A percentile compares a stretch with the other conserved stretches of the same genome.
These are phyloP conservation scores for Semibalanus balanoides DNA, from an alignment of 1,140 invertebrate genomes.

Conservation along the genomic window DNA sequence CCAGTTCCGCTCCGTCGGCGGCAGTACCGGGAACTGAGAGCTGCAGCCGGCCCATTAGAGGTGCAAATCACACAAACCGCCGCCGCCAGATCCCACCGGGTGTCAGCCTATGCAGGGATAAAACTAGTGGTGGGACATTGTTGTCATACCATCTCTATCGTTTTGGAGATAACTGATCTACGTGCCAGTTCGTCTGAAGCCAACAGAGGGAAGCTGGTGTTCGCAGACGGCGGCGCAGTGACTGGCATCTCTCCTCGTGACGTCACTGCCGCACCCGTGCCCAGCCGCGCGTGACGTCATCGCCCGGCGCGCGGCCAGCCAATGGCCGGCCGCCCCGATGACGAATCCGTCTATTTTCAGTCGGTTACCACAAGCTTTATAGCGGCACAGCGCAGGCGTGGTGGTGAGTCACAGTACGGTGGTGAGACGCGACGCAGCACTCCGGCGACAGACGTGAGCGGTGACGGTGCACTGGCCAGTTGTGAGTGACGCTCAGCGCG, in stretches of 20 bases:
- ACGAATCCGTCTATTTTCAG: slow-evolving; percentile 35
- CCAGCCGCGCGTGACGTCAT: neutral
- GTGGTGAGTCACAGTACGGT: slow-evolving; percentile 19
- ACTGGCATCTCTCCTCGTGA: neutral
- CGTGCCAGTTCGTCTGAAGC: no score
- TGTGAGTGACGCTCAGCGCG: neutral
- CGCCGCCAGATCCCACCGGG: no score
- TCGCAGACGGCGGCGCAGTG: neutral
- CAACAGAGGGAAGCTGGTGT: no score
- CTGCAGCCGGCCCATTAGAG: no score
- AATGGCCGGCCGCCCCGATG: slow-evolving; percentile 29
- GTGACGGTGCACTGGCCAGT: slow-evolving; percentile 12
- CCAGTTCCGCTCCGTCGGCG: no score
- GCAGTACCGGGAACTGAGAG: no score
- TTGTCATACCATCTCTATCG: no score
- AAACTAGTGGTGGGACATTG: no score
- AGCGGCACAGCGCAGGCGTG: slow-evolving; percentile 16
- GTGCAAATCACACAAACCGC: no score
- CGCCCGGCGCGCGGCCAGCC: slow-evolving; percentile 25
- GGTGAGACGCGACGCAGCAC: slow-evolving; percentile 17
- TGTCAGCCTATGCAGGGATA: no score
- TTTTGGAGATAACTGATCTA: no score
- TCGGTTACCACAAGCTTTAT: slow-evolving; percentile 28
- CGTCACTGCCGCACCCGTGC: neutral
- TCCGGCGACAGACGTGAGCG: slow-evolving; percentile 16